Conservation (phyloP, 1,140 invertebrate genomes). For the Drosophila neocordata region DNA sequence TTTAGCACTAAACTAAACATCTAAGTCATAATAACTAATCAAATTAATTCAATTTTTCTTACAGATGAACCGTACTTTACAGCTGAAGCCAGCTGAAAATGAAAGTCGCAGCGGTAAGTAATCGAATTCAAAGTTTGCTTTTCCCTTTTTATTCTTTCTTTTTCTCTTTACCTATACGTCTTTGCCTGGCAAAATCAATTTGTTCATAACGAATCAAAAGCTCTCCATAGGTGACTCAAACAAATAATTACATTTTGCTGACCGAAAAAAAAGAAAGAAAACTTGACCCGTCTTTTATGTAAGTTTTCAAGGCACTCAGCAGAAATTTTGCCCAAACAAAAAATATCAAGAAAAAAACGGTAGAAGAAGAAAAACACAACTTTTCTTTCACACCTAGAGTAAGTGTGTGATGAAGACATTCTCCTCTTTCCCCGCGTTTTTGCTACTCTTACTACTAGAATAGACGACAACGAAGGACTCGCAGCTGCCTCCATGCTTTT, state of each 20-base stretch:
- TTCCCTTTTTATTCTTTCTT: conserved; percentile 11
- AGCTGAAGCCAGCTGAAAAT: conserved; percentile 99
- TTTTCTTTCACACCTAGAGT: conserved; percentile 51
- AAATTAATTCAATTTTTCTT: conserved; percentile 70
- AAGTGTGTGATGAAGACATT: conserved; percentile 24
- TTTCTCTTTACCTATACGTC: not conserved
- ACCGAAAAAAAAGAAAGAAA: conserved; percentile 28
- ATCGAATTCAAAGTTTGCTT: conserved; percentile 43
- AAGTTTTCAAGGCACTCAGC: conserved; percentile 60
- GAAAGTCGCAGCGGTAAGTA: conserved; percentile 98
- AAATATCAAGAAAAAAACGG: conserved; percentile 40
- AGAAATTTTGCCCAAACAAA: conserved; percentile 1
- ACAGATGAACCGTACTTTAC: conserved; percentile 99
- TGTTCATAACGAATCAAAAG: conserved; percentile 44
- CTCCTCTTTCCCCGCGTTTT: not conserved
- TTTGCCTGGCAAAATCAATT: conserved; percentile 62
- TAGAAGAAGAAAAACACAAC: conserved; percentile 39
- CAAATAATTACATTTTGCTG: conserved; percentile 65
- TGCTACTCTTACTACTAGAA: not conserved
- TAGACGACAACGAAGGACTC: not conserved
- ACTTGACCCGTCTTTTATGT: conserved; percentile 63
- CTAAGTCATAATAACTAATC: conserved; percentile 5
- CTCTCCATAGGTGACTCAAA: conserved; percentile 61
- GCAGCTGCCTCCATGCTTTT: not conserved
- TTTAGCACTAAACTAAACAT: not conserved